A percentile compares a stretch with the other conserved stretches of the same genome.
phyloP scores from a whole-genome alignment of 2,113 vertebrate species.

The Alces alces region DNA sequence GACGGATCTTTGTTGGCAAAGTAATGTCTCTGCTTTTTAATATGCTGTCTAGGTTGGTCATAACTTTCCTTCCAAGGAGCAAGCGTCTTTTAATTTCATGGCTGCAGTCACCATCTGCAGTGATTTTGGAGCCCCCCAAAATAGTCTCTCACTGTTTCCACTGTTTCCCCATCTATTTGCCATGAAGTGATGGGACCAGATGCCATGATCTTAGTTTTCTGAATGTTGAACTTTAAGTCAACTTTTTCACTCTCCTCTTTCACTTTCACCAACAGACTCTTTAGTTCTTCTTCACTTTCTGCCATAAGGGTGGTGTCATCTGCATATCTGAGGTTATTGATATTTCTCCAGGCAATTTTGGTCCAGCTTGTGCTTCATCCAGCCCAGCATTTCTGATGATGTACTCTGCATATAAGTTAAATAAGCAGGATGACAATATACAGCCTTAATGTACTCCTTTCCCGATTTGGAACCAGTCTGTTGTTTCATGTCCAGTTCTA shows the following conservation, averaged over 20 bases:
- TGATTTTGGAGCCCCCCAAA: neutral
- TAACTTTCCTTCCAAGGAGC: neutral
- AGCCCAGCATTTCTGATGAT: neutral
- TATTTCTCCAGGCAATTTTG: neutral
- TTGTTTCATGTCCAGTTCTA: neutral
- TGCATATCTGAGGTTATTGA: neutral
- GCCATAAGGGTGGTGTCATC: neutral
- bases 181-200: neutral
- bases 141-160: neutral
- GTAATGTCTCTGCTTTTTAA: neutral
- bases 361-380: neutral
- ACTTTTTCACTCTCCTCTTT: neutral
- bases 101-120: neutral
- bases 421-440: neutral
- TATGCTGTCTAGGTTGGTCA: neutral
- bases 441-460: neutral
- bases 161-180: neutral
- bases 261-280: neutral
- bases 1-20: neutral
- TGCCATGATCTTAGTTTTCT: neutral
- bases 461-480: neutral
- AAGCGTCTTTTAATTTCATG: neutral
- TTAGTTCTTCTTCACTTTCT: neutral
- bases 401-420: neutral
- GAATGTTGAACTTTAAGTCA: neutral